These are phyloP conservation scores for Sorex fumeus DNA, from an alignment of 2,113 vertebrate species.

Conservation along the genomic window DNA sequence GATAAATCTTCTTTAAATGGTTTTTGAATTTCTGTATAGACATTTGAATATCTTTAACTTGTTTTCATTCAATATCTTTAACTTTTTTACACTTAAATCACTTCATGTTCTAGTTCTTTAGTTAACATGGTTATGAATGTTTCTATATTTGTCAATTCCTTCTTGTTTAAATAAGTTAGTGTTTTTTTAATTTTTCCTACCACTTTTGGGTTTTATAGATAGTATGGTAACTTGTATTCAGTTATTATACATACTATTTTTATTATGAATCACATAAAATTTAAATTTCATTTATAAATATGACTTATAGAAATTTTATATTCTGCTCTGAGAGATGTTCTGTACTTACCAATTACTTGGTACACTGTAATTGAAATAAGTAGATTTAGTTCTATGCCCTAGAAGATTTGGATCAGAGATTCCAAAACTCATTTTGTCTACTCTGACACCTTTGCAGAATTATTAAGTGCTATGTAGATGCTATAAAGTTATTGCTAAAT, in stretches of 20 bases:
- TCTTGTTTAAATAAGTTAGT: no score
- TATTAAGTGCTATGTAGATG: no score
- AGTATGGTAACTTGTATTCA: not conserved
- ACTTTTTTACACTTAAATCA: not conserved
- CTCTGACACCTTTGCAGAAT: no score
- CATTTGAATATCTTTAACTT: not conserved
- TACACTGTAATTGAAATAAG: not conserved
- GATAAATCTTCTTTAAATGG: not conserved
- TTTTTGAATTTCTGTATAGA: not conserved
- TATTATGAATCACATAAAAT: not conserved
- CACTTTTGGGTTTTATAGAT: constrained; percentile 4
- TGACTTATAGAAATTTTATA: not conserved
- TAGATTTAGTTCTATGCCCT: not conserved
- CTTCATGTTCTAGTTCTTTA: not conserved
- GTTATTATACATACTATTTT: not conserved
- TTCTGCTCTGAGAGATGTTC: not conserved
- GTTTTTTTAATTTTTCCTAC: no score
- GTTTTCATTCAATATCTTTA: not conserved
- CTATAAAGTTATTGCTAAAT: no score
- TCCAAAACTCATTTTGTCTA: no score
- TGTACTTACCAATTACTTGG: not conserved
- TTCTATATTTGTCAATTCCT: not conserved
- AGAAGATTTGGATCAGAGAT: no score
- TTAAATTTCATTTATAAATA: not conserved
- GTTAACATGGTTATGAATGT: not conserved